These are phyloP conservation scores for Orientallactaga sibirica DNA, from an alignment of 2,797 vertebrate genomes.

Conservation along the genomic window DNA sequence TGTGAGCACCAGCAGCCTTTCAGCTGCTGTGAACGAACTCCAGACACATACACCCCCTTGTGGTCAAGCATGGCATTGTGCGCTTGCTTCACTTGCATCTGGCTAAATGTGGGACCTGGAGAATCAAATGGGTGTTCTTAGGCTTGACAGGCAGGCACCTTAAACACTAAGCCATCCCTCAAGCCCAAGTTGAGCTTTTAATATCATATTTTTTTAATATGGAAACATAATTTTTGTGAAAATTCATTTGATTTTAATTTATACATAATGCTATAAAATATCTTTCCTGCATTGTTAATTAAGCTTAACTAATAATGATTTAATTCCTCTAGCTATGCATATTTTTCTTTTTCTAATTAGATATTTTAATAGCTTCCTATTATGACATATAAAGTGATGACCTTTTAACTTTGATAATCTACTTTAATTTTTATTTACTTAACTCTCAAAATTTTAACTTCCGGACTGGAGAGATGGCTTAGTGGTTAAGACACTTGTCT, in stretches of 20 bases:
- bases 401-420: not conserved
- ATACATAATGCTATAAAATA: not conserved
- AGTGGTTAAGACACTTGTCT: too few relatives aligned
- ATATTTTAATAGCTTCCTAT: not conserved
- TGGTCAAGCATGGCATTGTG: too few relatives aligned
- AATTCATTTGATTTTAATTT: not conserved
- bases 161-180: too few relatives aligned
- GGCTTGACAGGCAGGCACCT: too few relatives aligned
- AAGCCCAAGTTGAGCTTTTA: not conserved
- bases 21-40: too few relatives aligned
- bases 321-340: not conserved
- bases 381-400: not conserved
- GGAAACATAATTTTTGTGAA: not conserved
- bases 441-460: not conserved
- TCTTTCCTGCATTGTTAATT: not conserved
- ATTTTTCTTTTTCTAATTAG: not conserved
- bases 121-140: too few relatives aligned
- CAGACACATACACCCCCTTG: too few relatives aligned
- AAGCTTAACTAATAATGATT: not conserved
- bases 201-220: not conserved
- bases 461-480: too few relatives aligned
- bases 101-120: too few relatives aligned
- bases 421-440: not conserved
- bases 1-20: too few relatives aligned
- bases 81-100: too few relatives aligned